Evolutionary conservation across 1,140 invertebrate genomes (phyloP), one percentile per base, ranked within the genome.

Genomic region (Nasonia longicornis): DNA sequence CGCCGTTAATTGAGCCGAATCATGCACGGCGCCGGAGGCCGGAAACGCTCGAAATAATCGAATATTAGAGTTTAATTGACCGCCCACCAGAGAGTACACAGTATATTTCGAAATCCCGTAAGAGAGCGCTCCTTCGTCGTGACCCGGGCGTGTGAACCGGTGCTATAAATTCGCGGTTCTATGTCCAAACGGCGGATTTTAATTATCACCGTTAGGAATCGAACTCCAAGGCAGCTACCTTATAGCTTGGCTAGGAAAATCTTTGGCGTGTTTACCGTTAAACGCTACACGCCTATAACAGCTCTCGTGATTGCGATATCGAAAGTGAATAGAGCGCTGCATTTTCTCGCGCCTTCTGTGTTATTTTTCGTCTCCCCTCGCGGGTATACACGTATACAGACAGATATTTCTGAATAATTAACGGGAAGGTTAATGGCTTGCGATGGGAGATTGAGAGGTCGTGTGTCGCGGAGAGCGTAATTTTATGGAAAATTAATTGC

Each of bases 131-230:
- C 2, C 16, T 16, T 6, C 20, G 52, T 7, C 4, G 3, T 58
- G 20, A 42, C 7, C 38, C 52, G 52, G 52, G 52, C 52, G 52
- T 58, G 52, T n/a, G 52, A 58, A n/a, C 12, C 45, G 45, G 14
- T 0, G 45, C 11, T 12, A 26, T 26, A 58, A 7, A 7, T 16
- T 16, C 20, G 52, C 52, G 52, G n/a, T 58, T n/a, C 26, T 26
- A 20, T 58, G 52, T 58, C 16, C 16, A 58, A 58, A 58, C 52
- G 52, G 52, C 52, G 20, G 16, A 20, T 58, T n/a, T 58, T 58
- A 58, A 58, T 58, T 58, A 58, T 58, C 20, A 58, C 52, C 52
- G 52, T 58, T 58, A 58, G 52, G 52, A 58, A 58, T 58, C 52
- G 52, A 58, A 58, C 6, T 52, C 16, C 52, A 58, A 35, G 16